Conservation (phyloP, 2,797 vertebrate species). For the Squalus acanthias region DNA sequence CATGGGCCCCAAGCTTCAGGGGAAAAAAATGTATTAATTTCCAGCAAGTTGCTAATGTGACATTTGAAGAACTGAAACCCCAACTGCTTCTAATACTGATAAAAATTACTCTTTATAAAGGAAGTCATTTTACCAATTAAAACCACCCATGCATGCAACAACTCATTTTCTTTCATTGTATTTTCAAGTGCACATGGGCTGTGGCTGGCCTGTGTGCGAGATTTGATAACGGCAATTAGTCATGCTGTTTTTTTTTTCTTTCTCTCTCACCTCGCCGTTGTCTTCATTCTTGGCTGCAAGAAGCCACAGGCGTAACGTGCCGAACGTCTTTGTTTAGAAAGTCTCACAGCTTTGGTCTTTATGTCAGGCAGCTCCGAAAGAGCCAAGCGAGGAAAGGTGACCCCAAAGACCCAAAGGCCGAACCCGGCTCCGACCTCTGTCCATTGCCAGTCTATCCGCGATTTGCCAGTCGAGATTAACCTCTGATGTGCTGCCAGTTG, state of each 20-base stretch:
- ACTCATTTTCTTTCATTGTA: slow-evolving; percentile 30
- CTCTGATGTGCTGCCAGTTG: background rate
- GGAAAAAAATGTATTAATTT: slow-evolving; percentile 28
- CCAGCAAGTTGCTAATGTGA: slow-evolving; percentile 30
- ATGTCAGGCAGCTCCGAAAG: background rate
- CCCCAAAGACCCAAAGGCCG: background rate
- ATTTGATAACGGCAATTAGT: slow-evolving; percentile 31
- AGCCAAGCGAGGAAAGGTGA: background rate
- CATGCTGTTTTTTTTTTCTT: background rate
- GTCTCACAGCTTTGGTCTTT: background rate
- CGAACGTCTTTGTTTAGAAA: background rate
- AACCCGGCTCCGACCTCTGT: background rate
- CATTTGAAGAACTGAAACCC: slow-evolving; percentile 30
- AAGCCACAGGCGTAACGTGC: background rate
- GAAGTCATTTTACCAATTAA: slow-evolving; percentile 36
- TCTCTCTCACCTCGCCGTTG: background rate
- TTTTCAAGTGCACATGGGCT: background rate
- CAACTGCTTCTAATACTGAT: slow-evolving; percentile 33
- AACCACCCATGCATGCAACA: slow-evolving; percentile 32
- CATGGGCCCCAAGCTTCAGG: background rate
- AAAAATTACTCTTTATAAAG: slow-evolving; percentile 35
- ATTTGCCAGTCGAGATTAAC: background rate
- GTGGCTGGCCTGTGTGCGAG: background rate
- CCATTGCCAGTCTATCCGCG: background rate
- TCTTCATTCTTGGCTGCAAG: background rate